Conservation (phyloP, 2,797 vertebrate species). For the Spinus pinus region DNA sequence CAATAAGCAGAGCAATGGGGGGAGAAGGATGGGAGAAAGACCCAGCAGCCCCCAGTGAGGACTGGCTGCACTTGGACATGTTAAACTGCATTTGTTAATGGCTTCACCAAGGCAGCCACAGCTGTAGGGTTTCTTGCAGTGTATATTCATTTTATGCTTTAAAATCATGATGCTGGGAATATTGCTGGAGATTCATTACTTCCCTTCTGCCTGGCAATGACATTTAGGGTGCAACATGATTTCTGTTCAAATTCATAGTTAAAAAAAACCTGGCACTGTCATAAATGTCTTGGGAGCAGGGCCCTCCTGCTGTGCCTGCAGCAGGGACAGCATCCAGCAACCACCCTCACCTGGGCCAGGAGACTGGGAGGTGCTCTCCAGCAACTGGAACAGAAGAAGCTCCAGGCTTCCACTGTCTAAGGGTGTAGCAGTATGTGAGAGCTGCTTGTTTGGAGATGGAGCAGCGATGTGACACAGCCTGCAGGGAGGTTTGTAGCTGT, state of each 20-base stretch:
- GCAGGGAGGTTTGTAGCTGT: neutral
- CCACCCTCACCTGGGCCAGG: neutral
- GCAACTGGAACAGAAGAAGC: neutral
- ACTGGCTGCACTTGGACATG: neutral
- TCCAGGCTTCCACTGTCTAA: neutral
- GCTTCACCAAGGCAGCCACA: conserved; percentile 4
- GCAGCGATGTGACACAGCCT: neutral
- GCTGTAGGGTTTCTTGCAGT: conserved; percentile 19
- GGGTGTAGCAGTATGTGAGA: neutral
- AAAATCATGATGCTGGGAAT: neutral
- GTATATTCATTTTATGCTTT: neutral
- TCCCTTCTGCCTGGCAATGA: conserved; percentile 48
- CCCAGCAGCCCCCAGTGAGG: neutral
- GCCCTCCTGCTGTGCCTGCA: neutral
- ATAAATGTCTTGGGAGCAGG: neutral
- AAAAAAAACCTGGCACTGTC: neutral
- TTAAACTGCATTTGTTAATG: conserved; percentile 30
- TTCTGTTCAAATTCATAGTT: conserved; percentile 30
- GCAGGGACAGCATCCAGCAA: neutral
- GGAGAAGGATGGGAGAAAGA: neutral
- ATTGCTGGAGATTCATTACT: conserved; percentile 53
- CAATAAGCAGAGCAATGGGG: neutral
- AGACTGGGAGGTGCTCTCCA: neutral
- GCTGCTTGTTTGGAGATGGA: neutral
- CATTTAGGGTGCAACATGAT: conserved; percentile 24